Conservation (phyloP, 2,888 invertebrate genomes). For the Dryococelus australis region DNA sequence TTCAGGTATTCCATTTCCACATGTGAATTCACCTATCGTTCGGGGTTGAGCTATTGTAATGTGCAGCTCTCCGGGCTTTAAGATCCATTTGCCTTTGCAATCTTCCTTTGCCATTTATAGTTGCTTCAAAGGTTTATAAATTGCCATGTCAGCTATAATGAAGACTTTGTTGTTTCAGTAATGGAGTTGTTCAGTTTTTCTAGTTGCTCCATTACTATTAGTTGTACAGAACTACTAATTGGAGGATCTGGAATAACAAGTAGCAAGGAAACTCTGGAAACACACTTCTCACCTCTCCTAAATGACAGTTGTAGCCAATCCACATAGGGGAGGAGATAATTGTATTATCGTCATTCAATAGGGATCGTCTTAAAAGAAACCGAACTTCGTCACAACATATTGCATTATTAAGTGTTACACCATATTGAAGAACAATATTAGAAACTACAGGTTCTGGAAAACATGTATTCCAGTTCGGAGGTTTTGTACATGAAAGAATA, state of each 20-base stretch:
- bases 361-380: background rate
- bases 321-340: background rate
- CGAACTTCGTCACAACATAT: background rate
- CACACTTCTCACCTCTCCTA: background rate
- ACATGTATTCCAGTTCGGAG: background rate
- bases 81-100: too few species aligned
- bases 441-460: background rate
- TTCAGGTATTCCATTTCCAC: too few species aligned
- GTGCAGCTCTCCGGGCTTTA: too few species aligned
- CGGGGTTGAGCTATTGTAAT: too few species aligned
- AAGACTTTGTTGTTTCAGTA: background rate
- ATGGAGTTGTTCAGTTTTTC: background rate
- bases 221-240: background rate
- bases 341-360: background rate
- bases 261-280: background rate
- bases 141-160: too few species aligned
- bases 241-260: background rate
- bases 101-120: too few species aligned
- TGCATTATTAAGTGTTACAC: background rate
- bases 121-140: too few species aligned
- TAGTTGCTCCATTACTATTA: background rate
- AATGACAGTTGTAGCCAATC: background rate
- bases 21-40: too few species aligned
- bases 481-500: too few species aligned
- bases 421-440: background rate